Evolutionary conservation across 2,888 invertebrate species (phyloP), one percentile per base, ranked within the genome.

Genomic region (Ophion slaviceki): DNA sequence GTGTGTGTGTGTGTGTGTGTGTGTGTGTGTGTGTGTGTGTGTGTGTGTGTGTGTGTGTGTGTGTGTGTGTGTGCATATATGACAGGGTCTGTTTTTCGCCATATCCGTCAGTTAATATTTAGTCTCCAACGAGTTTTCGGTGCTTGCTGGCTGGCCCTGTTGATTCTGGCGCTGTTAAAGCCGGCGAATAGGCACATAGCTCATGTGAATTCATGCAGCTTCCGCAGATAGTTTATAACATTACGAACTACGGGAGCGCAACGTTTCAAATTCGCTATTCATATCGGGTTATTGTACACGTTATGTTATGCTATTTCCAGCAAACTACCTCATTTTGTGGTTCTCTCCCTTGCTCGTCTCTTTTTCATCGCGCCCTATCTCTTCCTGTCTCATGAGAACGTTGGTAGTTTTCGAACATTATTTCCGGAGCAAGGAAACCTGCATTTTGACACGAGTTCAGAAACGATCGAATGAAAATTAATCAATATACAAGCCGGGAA

Each of bases 381-480:
- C 24, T 32, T 64, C 11, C 32, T 64, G 28, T 61, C 32, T 28
- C 28, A 2, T 28, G 6, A 28, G 28, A 11, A 28, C 53, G 47
- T 40, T 40, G 8, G 40, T 40, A 57, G 59, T 59, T 70, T 61
- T 66, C 84, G 47, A 76, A 80, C 32, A 71, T 32, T 71, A 76
- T 84, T 71, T 71, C 36, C 45, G 45, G 32, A n/a, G 53, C 62
- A 11, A 53, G 62, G 62, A 17, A 78, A 81, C 78, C 67, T 82
- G 74, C 68, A 79, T 64, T 82, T 81, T 71, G 70, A 62, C 59
- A 57, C 70, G 64, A 78, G 75, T 79, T 82, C 20, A 28, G 70
- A 79, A 85, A 32, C 24, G 57, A 57, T 47, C 17, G 10, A 53
- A 28, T 17, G 70, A 20, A 5, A 70, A 28, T 47, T 4, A 10